Percentiles rank a stretch among this genome's conserved stretches.
Conservation (phyloP, 1,140 invertebrate species). For the Sycophaga agraensis region DNA sequence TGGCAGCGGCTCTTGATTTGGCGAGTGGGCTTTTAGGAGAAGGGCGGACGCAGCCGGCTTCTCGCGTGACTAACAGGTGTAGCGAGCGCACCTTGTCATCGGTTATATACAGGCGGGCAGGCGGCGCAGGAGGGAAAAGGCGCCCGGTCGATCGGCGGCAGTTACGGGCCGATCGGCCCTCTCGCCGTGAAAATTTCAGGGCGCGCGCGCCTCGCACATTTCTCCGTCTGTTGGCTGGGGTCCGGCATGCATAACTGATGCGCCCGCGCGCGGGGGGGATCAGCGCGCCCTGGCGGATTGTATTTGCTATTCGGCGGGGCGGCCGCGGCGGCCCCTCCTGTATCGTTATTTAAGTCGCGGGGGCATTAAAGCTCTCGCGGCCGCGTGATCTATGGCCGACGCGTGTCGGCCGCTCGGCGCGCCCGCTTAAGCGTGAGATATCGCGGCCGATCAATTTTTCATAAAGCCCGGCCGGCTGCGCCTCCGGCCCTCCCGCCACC, state of each 20-base stretch:
- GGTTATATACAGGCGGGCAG: no score
- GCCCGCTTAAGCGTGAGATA: constrained; percentile 56
- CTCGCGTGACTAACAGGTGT: no score
- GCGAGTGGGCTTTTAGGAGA: no score
- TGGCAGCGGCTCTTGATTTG: no score
- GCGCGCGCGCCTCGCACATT: background rate
- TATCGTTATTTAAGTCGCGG: constrained; percentile 59
- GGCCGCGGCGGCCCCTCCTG: constrained; percentile 4
- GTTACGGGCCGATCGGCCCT: no score
- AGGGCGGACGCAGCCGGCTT: no score
- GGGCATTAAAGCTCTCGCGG: constrained; percentile 52
- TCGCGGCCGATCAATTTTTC: constrained; percentile 59
- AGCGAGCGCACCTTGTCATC: no score
- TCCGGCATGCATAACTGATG: constrained; percentile 19
- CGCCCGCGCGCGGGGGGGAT: constrained; percentile 25
- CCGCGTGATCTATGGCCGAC: constrained; percentile 52
- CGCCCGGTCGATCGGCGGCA: no score
- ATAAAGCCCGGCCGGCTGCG: no score
- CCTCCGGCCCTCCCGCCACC: constrained; percentile 22
- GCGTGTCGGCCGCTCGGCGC: constrained; percentile 48
- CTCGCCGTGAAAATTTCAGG: constrained; percentile 8
- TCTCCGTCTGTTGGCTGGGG: background rate
- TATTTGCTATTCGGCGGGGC: constrained; percentile 54
- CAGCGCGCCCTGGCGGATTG: constrained; percentile 33
- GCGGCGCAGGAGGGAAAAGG: no score